These are phyloP conservation scores for Halichondria panicea DNA, from an alignment of 37 sponge, comb jelly and placozoan species.

Conservation along the genomic window DNA sequence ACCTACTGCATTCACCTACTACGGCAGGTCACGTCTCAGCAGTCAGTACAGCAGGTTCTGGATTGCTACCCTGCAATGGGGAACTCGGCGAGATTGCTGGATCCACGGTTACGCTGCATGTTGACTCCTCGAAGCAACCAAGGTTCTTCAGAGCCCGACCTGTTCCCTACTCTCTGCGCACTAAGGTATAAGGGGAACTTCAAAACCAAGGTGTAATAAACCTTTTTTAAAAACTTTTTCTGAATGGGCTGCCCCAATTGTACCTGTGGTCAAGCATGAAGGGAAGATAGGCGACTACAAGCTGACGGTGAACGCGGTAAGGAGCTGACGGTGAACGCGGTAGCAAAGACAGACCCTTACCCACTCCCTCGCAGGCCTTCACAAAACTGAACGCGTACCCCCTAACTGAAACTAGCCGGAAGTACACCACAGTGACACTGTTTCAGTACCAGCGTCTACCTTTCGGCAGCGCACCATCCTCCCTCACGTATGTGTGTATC, in stretches of 20 bases:
- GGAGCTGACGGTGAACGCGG: too few relatives aligned
- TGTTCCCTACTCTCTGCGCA: conserved; percentile 24
- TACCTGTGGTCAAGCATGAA: conserved; percentile 45
- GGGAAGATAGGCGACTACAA: too few relatives aligned
- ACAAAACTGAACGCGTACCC: conserved; percentile 44
- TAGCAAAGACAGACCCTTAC: neutral
- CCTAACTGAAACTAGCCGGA: too few relatives aligned
- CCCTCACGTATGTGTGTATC: too few relatives aligned
- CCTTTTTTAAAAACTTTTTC: neutral
- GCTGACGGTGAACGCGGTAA: too few relatives aligned
- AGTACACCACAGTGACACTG: too few relatives aligned
- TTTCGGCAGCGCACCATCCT: too few relatives aligned
- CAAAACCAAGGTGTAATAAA: conserved; percentile 15
- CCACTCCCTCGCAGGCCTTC: conserved; percentile 14
- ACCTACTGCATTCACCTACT: too few relatives aligned
- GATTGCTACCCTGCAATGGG: neutral
- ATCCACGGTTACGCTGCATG: conserved; percentile 4
- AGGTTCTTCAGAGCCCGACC: conserved; percentile 15
- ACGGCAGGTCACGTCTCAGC: too few relatives aligned
- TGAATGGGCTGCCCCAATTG: conserved; percentile 66
- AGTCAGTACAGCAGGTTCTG: neutral
- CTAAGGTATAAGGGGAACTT: conserved; percentile 10
- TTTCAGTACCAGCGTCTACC: too few relatives aligned
- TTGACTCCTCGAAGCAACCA: conserved; percentile 4
- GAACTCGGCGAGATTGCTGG: conserved; percentile 6